Percentiles rank a stretch among this genome's conserved stretches.
phyloP scores from a whole-genome alignment of 1,140 invertebrate genomes.

The Stegodyphus mimosarum region DNA sequence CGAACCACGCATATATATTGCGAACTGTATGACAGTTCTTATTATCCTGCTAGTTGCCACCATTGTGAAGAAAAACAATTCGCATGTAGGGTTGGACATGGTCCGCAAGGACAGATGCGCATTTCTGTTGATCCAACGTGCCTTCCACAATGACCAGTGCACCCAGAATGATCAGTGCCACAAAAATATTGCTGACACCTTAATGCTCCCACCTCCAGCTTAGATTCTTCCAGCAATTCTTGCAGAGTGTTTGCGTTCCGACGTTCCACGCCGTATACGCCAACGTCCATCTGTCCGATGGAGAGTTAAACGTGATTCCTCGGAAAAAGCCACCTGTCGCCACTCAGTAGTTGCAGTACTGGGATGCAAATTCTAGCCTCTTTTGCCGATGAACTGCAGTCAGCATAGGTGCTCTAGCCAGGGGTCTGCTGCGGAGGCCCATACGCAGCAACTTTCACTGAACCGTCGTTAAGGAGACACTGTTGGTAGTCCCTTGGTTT shows the following conservation, averaged over 20 bases:
- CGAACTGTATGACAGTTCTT: not conserved
- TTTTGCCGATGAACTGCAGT: not conserved
- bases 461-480: not conserved
- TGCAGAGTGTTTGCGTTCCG: not conserved
- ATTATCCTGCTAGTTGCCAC: not conserved
- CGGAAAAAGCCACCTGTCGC: not conserved
- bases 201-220: not conserved
- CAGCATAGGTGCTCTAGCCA: not conserved
- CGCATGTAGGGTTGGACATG: not conserved
- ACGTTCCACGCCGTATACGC: not conserved
- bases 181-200: not conserved
- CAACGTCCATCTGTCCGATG: slow-evolving; percentile 4
- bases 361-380: slow-evolving; percentile 2
- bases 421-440: not conserved
- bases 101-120: not conserved
- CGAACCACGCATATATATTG: not conserved
- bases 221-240: not conserved
- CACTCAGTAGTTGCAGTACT: not conserved
- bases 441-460: slow-evolving; percentile 2
- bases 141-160: slow-evolving; percentile 5
- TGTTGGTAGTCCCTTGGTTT: not conserved
- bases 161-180: slow-evolving; percentile 19
- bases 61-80: not conserved
- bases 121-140: not conserved
- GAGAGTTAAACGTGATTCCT: not conserved